Percentiles rank a stretch among this genome's conserved stretches.
These are phyloP conservation scores for Agapornis roseicollis DNA, from an alignment of 2,113 vertebrate species.

Conservation along the genomic window DNA sequence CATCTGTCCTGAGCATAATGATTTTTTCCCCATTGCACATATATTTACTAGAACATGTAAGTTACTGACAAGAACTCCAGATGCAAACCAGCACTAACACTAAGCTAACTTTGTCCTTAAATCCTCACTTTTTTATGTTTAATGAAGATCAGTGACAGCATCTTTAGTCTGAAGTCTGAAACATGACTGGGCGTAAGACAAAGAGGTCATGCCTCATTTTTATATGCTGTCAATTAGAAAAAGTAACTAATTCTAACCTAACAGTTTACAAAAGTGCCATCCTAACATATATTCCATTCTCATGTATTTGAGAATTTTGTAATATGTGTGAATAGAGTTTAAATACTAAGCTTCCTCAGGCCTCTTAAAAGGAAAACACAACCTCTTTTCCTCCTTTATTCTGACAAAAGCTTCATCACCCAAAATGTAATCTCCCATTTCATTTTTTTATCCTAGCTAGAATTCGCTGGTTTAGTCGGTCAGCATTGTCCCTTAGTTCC, in stretches of 20 bases:
- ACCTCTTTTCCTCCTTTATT: background rate
- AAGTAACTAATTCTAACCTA: background rate
- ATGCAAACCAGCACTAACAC: background rate
- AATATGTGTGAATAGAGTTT: background rate
- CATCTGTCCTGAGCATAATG: background rate
- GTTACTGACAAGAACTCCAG: constrained; percentile 25
- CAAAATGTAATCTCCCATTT: background rate
- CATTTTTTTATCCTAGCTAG: constrained; percentile 26
- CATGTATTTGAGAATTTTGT: background rate
- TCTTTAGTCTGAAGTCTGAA: constrained; percentile 14
- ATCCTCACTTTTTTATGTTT: background rate
- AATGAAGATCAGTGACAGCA: background rate
- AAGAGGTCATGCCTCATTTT: constrained; percentile 25
- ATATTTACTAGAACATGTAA: background rate
- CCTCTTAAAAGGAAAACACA: background rate
- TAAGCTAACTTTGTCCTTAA: background rate
- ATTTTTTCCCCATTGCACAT: background rate
- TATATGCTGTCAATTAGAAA: background rate
- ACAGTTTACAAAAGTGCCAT: background rate
- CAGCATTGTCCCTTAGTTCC: background rate
- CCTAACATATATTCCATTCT: background rate
- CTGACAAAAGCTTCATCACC: background rate
- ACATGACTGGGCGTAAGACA: constrained; percentile 20
- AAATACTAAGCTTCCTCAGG: constrained; percentile 17
- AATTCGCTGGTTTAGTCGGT: background rate